These are phyloP conservation scores for Stenchaetothrips biformis DNA, from an alignment of 2,888 invertebrate species.

Conservation along the genomic window DNA sequence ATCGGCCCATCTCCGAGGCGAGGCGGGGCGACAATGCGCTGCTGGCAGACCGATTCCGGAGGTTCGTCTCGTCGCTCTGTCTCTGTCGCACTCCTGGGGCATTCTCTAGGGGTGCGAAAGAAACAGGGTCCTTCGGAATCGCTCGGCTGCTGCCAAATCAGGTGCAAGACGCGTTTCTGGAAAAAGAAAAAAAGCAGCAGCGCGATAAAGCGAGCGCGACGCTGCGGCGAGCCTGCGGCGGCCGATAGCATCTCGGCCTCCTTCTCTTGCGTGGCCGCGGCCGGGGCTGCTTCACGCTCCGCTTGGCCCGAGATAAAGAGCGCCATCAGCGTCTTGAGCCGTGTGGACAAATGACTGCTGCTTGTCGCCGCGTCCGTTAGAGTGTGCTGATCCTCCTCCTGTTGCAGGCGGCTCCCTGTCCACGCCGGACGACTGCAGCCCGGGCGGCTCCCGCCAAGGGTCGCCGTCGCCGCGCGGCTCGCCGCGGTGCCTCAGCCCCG, in stretches of 20 bases:
- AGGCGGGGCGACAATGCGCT: slow-evolving; percentile 44
- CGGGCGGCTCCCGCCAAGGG: slow-evolving; percentile 53
- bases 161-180: background rate
- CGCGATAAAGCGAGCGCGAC: no score
- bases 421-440: slow-evolving; percentile 31
- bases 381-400: slow-evolving; percentile 31
- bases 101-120: no score
- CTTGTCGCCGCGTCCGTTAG: slow-evolving; percentile 24
- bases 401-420: slow-evolving; percentile 61
- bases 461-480: slow-evolving; percentile 61
- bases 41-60: background rate
- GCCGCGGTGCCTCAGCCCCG: slow-evolving; percentile 46
- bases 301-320: background rate
- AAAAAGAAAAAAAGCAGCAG: no score
- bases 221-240: no score
- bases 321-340: background rate
- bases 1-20: slow-evolving; percentile 50
- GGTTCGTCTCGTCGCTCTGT: background rate
- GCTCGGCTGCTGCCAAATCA: background rate
- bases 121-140: background rate
- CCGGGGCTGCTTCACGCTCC: background rate
- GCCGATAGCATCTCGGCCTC: no score
- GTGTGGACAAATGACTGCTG: background rate
- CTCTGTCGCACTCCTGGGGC: background rate
- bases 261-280: no score